These are phyloP conservation scores for Drosophila leontia DNA, from an alignment of 1,140 invertebrate species.

Conservation along the genomic window DNA sequence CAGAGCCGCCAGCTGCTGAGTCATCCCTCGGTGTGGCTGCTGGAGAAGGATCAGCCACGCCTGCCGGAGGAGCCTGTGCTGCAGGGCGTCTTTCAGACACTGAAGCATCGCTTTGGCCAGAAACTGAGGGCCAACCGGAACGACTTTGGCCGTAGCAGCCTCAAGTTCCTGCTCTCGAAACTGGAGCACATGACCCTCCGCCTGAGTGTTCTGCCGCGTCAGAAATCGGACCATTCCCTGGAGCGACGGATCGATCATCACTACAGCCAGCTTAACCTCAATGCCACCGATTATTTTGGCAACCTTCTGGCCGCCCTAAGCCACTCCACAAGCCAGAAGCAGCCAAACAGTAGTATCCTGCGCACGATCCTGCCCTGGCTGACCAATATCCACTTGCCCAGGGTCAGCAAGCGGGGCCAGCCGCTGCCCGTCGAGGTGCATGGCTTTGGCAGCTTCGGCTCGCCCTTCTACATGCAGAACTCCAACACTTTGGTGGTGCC, in stretches of 20 bases:
- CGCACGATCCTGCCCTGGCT: background rate
- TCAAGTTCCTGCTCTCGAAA: slow-evolving; percentile 37
- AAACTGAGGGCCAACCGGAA: slow-evolving; percentile 48
- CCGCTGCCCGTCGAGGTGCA: slow-evolving; percentile 4
- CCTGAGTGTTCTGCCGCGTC: slow-evolving; percentile 44
- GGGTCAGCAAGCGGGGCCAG: background rate
- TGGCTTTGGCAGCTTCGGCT: slow-evolving; percentile 43
- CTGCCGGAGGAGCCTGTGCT: slow-evolving; percentile 9
- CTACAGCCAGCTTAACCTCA: slow-evolving; percentile 25
- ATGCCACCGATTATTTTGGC: slow-evolving; percentile 44
- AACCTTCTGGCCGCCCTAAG: slow-evolving; percentile 30
- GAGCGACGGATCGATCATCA: slow-evolving; percentile 13
- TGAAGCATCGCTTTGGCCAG: slow-evolving; percentile 42
- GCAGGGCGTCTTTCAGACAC: slow-evolving; percentile 31
- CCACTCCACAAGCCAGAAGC: background rate
- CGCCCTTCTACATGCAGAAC: slow-evolving; percentile 40
- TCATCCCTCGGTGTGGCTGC: slow-evolving; percentile 55
- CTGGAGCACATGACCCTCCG: slow-evolving; percentile 41
- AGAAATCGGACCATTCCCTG: background rate
- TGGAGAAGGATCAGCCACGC: slow-evolving; percentile 27
- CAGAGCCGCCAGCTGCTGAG: slow-evolving; percentile 46
- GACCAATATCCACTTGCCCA: too few species aligned
- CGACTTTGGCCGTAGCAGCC: background rate
- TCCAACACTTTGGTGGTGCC: slow-evolving; percentile 52
- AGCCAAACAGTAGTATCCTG: background rate